Evolutionary conservation across 1,140 invertebrate genomes (phyloP), one percentile per base, ranked within the genome.

Genomic region (Drosophila parabipectinata): DNA sequence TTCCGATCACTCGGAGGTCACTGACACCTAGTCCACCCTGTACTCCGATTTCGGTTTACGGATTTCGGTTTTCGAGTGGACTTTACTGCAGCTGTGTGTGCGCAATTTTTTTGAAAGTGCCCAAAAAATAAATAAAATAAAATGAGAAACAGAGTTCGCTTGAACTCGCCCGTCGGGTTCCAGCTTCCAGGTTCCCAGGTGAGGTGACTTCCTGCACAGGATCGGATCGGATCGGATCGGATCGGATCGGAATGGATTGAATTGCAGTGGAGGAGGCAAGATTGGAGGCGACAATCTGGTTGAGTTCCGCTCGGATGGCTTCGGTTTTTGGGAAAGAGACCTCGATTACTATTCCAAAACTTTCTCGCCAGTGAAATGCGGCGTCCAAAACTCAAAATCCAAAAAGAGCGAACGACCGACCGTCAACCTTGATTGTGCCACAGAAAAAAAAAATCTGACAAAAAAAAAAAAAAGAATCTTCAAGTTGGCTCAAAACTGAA

Each of bases 291-390:
- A 44, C 24, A 50, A 30, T 56, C 14, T 41, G 15, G 48, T 41
- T 30, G 8, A 21, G 50, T 61, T 61, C 59, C 50, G 51, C 59
- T 54, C 21, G 47, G 26, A 53, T 32, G 48, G 26, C 12, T 51
- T 15, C 15, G 37, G 14, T 34, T 37, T 1, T 37, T 1, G 9
- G 15, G 15, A 44, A 44, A 44, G 34, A 55, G 26, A 56, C 26
- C 67, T 50, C 66, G 32, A 50, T 48, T 61, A 26, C 48, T 24
- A 61, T 24, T 59, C 50, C 66, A 67, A 77, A 81, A 81, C 79
- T 81, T 81, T 81, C 79, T 68, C 79, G 28, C 26, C 63, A 67
- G 71, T 79, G 64, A 79, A 79, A 79, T 79, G 77, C 48, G 18
- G 53, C 12, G 34, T 37, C 61, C 50, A 44, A 44, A 44, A 18